Evolutionary conservation across 2,797 vertebrate genomes (phyloP), one percentile per base, ranked within the genome.

Genomic region (Phataginus tetradactyla): DNA sequence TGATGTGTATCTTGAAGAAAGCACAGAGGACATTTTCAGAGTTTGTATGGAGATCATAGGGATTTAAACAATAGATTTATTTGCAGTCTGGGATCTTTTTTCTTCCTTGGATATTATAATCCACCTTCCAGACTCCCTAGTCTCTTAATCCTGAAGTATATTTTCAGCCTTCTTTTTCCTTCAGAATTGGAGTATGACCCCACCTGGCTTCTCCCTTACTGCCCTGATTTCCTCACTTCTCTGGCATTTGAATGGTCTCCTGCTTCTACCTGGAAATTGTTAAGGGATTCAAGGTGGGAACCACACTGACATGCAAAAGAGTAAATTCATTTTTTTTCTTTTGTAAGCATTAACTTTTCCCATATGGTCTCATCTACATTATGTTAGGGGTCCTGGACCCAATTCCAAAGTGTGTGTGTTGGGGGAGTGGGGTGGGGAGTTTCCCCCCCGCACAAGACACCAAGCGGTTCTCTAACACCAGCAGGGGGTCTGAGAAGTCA

Each of bases 1-100:
- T 71, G 77, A 83, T 20, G 37, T 34, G 9, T 72, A 34, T 88
- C 64, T 72, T 64, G 45, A 39, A 78, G 37, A 45, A 78, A 86
- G 66, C 69, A 86, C 3, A 1, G 12, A 53, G 23, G 45, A 34
- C 17, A 53, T 86, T 91, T 95, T 92, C 21, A 87, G 53, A 95
- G 68, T 81, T 84, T 61, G 12, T 80, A 20, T 32, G 61, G 64
- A 78, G 55, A 74, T 77, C 49, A 11, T 29, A 45, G 55, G 71
- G 55, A 86, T 80, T 92, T 84, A 90, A 93, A 75, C 7, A 80
- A 20, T 39, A 94, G 84, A 96, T 87, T 95, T 94, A 93, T 63
- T 87, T 92, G n/a, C 64, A 71, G 64, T 55, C 85, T 75, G 87
- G 75, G 61, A 87, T 71, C 25, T 27, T 85, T 45, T 83, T 74